A percentile compares a stretch with the other conserved stretches of the same genome.
These are phyloP conservation scores for Vanessa cardui DNA, from an alignment of 2,888 invertebrate species.

Conservation along the genomic window DNA sequence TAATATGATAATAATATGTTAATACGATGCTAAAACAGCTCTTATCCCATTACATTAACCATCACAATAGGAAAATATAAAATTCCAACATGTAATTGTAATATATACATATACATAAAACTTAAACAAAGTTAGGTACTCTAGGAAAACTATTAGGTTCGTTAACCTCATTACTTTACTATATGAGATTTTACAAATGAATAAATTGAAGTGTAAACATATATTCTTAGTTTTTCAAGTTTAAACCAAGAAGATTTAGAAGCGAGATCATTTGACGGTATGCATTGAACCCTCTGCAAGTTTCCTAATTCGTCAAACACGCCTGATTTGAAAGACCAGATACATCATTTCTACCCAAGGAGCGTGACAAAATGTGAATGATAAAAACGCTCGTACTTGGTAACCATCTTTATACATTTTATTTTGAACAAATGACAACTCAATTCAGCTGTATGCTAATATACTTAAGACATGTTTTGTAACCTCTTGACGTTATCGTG, in stretches of 20 bases:
- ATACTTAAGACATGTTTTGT: slow-evolving; percentile 23
- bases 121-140: no score
- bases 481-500: slow-evolving; percentile 25
- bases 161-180: no score
- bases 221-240: no score
- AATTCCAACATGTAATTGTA: neutral
- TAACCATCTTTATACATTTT: slow-evolving; percentile 1
- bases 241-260: no score
- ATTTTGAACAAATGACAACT: slow-evolving; percentile 18
- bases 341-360: neutral
- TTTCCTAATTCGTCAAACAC: neutral
- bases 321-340: neutral
- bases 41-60: slow-evolving; percentile 16
- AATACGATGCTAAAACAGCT: slow-evolving; percentile 20
- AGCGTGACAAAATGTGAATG: neutral
- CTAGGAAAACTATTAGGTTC: no score
- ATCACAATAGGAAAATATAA: slow-evolving; percentile 1
- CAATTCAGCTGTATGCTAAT: slow-evolving; percentile 22
- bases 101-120: no score
- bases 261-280: neutral
- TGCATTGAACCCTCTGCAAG: neutral
- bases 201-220: neutral
- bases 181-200: neutral
- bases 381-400: neutral
- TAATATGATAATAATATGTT: slow-evolving; percentile 30